phyloP scores from a whole-genome alignment of 2,113 vertebrate genomes.

The Dendropsophus ebraccatus region DNA sequence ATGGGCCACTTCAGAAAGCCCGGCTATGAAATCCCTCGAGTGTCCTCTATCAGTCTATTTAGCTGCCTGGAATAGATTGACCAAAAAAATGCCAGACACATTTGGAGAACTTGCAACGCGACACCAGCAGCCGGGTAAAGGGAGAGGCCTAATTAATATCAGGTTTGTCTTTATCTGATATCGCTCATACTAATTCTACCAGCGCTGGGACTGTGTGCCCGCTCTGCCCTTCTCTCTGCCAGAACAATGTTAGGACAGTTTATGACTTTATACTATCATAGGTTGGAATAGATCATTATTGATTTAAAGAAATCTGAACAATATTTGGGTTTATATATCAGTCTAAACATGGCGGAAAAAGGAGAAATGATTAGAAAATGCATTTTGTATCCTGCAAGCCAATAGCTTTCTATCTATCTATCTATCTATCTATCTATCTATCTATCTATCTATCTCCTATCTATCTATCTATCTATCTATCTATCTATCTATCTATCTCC shows the following conservation, averaged over 20 bases:
- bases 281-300: background rate
- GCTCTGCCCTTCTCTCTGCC: conserved; percentile 3
- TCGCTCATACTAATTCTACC: background rate
- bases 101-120: conserved; percentile 24
- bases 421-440: background rate
- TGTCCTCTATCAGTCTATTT: conserved; percentile 55
- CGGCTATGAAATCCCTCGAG: conserved; percentile 42
- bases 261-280: background rate
- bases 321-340: background rate
- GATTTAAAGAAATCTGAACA: background rate
- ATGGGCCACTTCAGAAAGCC: conserved; percentile 56
- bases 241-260: background rate
- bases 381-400: too few species aligned
- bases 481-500: too few species aligned
- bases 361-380: background rate
- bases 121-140: conserved; percentile 6
- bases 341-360: background rate
- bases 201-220: background rate
- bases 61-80: conserved; percentile 43
- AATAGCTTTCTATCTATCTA: background rate
- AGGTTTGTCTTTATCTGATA: conserved; percentile 25
- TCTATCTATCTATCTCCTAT: background rate
- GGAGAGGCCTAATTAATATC: conserved; percentile 34
- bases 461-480: background rate
- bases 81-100: conserved; percentile 47